These are phyloP conservation scores for Chloroceryle inda DNA, from an alignment of 2,797 vertebrate genomes.

Conservation along the genomic window DNA sequence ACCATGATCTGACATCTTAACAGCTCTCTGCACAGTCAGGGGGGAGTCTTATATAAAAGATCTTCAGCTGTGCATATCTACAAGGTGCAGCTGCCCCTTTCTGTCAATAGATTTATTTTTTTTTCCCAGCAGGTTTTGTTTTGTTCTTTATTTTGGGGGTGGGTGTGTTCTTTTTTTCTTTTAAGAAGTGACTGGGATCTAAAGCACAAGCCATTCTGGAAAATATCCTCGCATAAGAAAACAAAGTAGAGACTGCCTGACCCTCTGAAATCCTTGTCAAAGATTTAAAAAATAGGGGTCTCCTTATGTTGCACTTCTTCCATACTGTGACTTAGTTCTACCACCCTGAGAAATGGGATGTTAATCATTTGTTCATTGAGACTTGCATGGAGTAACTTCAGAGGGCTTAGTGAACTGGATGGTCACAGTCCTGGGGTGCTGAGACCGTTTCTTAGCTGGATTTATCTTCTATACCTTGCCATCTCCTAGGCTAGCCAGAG, in stretches of 20 bases:
- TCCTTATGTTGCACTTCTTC: slow-evolving; percentile 16
- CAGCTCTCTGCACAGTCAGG: slow-evolving; percentile 49
- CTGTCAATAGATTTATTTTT: slow-evolving; percentile 2
- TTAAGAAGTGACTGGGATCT: neutral
- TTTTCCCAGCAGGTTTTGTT: neutral
- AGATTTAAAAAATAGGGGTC: neutral
- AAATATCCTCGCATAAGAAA: neutral
- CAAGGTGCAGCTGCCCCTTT: slow-evolving; percentile 47
- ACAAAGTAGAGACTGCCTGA: neutral
- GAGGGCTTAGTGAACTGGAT: neutral
- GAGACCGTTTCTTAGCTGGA: neutral
- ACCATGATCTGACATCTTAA: slow-evolving; percentile 69
- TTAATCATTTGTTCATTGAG: neutral
- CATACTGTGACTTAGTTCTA: neutral
- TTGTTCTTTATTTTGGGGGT: neutral
- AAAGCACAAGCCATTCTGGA: neutral
- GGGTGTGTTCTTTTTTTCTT: neutral
- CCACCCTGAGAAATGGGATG: neutral
- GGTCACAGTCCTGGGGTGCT: neutral
- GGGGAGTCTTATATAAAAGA: slow-evolving; percentile 54
- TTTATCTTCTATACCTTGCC: neutral
- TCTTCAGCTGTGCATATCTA: slow-evolving; percentile 39
- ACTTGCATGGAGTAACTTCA: neutral
- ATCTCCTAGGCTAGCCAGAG: neutral
- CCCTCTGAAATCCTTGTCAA: neutral